Evolutionary conservation across 1,140 invertebrate genomes (phyloP).

Genomic region (Gerris buenoi): DNA sequence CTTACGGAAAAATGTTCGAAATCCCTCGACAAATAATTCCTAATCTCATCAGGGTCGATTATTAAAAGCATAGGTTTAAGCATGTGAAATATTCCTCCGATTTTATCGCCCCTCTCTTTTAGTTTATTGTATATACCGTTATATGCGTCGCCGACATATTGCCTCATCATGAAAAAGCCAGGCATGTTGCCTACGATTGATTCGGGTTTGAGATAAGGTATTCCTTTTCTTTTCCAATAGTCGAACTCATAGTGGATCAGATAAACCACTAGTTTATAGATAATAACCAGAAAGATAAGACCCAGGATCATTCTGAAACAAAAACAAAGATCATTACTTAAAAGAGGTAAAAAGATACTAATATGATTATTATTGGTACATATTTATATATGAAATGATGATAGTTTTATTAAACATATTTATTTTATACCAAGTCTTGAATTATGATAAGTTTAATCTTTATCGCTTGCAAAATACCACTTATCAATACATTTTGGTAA

Average conservation of each 20-base stretch:
- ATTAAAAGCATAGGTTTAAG: conserved; percentile 13
- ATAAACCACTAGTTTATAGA: not conserved
- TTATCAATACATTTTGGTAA: no score
- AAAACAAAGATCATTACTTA: no score
- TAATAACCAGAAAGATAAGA: not conserved
- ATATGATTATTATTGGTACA: no score
- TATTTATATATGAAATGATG: no score
- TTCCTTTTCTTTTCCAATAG: conserved; percentile 30
- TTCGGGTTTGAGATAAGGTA: conserved; percentile 16
- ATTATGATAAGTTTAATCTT: no score
- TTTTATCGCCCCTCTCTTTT: not conserved
- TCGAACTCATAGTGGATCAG: conserved; percentile 19
- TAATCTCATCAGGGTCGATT: conserved; percentile 13
- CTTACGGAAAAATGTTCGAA: conserved; percentile 8
- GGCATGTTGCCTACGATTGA: conserved; percentile 5
- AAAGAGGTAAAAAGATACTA: no score
- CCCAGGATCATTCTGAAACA: not conserved
- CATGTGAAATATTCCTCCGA: conserved; percentile 21
- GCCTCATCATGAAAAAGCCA: conserved; percentile 18
- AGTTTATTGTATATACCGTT: conserved; percentile 2
- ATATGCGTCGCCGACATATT: conserved; percentile 13
- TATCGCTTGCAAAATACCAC: no score
- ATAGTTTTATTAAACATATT: no score
- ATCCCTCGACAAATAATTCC: conserved; percentile 11
- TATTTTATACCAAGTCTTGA: no score